Evolutionary conservation across 2,113 vertebrate genomes (phyloP).

Genomic region (Daubentonia madagascariensis): DNA sequence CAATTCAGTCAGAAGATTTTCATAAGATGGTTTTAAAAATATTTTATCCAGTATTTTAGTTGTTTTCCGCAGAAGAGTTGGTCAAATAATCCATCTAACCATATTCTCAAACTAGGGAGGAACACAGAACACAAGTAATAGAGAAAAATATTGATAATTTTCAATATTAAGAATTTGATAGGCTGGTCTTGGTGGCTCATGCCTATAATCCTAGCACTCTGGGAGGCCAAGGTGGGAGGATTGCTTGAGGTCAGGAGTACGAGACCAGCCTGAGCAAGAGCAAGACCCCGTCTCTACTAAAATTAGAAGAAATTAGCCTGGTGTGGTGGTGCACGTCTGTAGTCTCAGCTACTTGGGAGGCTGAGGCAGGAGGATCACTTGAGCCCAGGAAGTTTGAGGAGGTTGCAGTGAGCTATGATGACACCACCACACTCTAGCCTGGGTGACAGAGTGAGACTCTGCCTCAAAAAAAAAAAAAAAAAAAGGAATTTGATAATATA

Average conservation of each 20-base stretch:
- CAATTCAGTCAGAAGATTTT: neutral
- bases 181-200: too few relatives aligned
- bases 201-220: too few relatives aligned
- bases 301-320: neutral
- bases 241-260: too few relatives aligned
- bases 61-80: neutral
- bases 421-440: neutral
- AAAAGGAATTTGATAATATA: neutral
- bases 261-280: too few relatives aligned
- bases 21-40: neutral
- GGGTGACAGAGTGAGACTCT: neutral
- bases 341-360: neutral
- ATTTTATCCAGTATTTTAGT: neutral
- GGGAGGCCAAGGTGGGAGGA: too few relatives aligned
- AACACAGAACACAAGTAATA: neutral
- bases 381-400: neutral
- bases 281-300: too few relatives aligned
- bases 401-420: neutral
- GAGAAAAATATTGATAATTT: neutral
- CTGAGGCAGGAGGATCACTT: neutral
- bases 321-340: fast-evolving
- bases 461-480: neutral
- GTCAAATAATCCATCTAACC: neutral
- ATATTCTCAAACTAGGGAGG: neutral
- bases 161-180: neutral